phyloP scores from a whole-genome alignment of 2,797 vertebrate genomes.

The Sus cebifrons region DNA sequence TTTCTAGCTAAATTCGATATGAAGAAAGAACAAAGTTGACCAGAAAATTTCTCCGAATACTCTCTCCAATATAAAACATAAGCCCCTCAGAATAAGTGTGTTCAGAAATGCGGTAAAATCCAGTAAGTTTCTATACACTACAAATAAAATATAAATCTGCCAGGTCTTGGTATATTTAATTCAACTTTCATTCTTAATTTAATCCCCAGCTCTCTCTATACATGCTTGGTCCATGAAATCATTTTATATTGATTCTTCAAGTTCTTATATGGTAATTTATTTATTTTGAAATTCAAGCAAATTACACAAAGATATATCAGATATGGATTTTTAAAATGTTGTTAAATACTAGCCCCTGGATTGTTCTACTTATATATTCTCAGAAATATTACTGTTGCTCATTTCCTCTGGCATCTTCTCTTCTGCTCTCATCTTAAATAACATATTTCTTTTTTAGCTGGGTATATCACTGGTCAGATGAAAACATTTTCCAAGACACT shows the following conservation, averaged over 20 bases:
- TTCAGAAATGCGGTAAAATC: not conserved
- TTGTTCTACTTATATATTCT: not conserved
- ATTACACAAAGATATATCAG: not conserved
- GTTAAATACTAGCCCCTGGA: not conserved
- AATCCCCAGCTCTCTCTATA: not conserved
- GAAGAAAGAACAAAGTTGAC: not conserved
- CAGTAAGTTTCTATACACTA: not conserved
- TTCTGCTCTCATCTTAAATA: not conserved
- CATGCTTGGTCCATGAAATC: not conserved
- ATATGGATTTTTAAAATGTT: not conserved
- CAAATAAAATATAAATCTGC: not conserved
- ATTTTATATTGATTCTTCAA: not conserved
- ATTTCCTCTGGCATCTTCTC: not conserved
- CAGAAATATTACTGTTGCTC: not conserved
- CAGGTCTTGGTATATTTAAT: not conserved
- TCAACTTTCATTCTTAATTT: slow-evolving; percentile 13
- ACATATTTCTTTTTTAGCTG: not conserved
- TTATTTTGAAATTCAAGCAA: not conserved
- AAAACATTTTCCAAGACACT: not conserved
- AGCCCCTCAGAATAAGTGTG: not conserved
- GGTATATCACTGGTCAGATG: not conserved
- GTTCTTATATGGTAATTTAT: not conserved
- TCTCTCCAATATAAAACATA: slow-evolving; percentile 18
- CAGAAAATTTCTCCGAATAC: not conserved
- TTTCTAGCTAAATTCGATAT: not conserved